These are phyloP conservation scores for Lepas anatifera DNA, from an alignment of 2,888 invertebrate species.

Conservation along the genomic window DNA sequence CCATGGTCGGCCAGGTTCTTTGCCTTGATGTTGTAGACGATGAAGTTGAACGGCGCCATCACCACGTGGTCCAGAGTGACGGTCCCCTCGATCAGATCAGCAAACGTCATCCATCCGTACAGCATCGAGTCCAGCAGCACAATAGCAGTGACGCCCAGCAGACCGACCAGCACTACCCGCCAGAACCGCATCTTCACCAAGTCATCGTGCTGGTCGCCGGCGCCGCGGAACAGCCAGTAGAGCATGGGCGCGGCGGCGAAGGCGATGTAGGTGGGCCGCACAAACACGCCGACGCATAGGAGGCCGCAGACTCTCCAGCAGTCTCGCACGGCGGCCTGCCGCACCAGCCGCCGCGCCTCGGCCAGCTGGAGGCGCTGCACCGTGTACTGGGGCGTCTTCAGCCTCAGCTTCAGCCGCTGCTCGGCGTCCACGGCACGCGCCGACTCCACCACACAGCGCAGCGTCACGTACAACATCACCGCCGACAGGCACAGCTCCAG, in stretches of 20 bases:
- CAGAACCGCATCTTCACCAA: conserved; percentile 63
- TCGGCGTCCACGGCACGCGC: conserved; percentile 34
- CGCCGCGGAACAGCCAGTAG: conserved; percentile 71
- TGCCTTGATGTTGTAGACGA: conserved; percentile 63
- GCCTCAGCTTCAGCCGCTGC: conserved; percentile 42
- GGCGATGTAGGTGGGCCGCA: conserved; percentile 79
- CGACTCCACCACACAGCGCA: conserved; percentile 52
- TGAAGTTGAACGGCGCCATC: conserved; percentile 80
- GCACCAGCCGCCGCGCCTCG: conserved; percentile 26
- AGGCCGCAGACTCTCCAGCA: conserved; percentile 30
- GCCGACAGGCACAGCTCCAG: conserved; percentile 71
- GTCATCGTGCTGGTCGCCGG: conserved; percentile 55
- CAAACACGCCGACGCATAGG: conserved; percentile 54
- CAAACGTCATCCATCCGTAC: conserved; percentile 61
- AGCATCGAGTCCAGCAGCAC: conserved; percentile 66
- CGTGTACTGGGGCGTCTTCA: conserved; percentile 50
- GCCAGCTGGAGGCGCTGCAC: conserved; percentile 57
- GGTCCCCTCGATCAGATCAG: conserved; percentile 55
- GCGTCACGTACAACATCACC: conserved; percentile 56
- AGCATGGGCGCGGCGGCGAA: conserved; percentile 74
- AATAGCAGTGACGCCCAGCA: conserved; percentile 47
- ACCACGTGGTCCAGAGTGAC: conserved; percentile 60
- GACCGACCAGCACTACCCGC: conserved; percentile 30
- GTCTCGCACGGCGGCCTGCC: conserved; percentile 27
- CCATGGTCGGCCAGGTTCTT: conserved; percentile 72